These are phyloP conservation scores for Porites cylindrica DNA, from an alignment of 92 coral and sea anemone species.

Conservation along the genomic window DNA sequence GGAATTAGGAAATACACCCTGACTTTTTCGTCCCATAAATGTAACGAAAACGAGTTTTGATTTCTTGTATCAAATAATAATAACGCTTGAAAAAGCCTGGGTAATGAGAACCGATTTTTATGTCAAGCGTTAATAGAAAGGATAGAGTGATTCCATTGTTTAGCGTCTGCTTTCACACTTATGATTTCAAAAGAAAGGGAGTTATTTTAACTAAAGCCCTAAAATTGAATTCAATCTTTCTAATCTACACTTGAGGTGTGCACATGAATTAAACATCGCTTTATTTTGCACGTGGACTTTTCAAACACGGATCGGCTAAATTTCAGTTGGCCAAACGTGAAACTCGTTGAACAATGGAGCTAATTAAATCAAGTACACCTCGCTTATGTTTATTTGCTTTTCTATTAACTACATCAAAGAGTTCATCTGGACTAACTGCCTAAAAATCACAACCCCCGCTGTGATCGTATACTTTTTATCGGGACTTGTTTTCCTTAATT, in stretches of 20 bases:
- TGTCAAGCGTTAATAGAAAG: constrained; percentile 33
- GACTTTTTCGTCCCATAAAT: constrained; percentile 33
- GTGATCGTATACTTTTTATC: neutral
- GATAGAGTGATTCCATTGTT: constrained; percentile 15
- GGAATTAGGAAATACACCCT: constrained; percentile 53
- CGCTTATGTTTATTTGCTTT: constrained; percentile 44
- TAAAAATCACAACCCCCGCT: constrained; percentile 51
- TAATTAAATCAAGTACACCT: constrained; percentile 73
- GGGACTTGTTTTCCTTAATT: neutral
- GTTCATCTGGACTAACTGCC: constrained; percentile 34
- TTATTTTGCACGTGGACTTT: constrained; percentile 45
- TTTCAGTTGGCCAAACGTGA: constrained; percentile 34
- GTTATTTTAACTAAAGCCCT: constrained; percentile 33
- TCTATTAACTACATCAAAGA: constrained; percentile 35
- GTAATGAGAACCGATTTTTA: constrained; percentile 19
- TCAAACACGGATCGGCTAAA: constrained; percentile 26
- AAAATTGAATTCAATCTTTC: constrained; percentile 38
- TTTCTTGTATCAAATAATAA: constrained; percentile 10
- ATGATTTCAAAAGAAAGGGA: constrained; percentile 46
- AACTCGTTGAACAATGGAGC: constrained; percentile 44
- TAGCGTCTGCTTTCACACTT: constrained; percentile 28
- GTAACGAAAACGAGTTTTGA: constrained; percentile 14
- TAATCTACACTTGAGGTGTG: constrained; percentile 46
- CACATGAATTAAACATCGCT: constrained; percentile 35
- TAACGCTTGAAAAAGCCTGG: neutral